Evolutionary conservation across 2,797 vertebrate genomes (phyloP).

Genomic region (Eurystomus glaucurus): DNA sequence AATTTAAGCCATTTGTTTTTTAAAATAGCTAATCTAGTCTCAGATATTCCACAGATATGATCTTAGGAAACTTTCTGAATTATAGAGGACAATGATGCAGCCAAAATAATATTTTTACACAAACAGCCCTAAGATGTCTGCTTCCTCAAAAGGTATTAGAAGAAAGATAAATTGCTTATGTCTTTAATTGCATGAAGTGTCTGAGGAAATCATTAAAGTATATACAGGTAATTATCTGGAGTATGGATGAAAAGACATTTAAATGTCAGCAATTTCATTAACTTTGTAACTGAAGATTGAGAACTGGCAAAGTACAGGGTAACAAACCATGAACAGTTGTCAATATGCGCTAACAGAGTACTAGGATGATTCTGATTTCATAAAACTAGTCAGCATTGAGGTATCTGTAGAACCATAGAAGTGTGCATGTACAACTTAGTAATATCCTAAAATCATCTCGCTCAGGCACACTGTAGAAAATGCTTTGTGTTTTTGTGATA

Average conservation of each 20-base stretch:
- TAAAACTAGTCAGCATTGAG: background rate
- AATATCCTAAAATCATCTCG: background rate
- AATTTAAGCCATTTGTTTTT: background rate
- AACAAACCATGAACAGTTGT: background rate
- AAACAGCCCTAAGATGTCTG: background rate
- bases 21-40: background rate
- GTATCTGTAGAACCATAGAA: background rate
- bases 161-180: background rate
- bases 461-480: background rate
- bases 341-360: background rate
- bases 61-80: background rate
- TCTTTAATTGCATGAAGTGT: background rate
- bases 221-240: background rate
- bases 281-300: background rate
- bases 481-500: background rate
- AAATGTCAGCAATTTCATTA: background rate
- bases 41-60: background rate
- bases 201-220: constrained; percentile 10
- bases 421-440: background rate
- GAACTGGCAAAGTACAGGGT: background rate
- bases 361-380: background rate
- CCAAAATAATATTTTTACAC: background rate
- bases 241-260: constrained; percentile 21
- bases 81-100: background rate
- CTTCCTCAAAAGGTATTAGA: background rate